Evolutionary conservation across 2,113 vertebrate species (phyloP), one percentile per base, ranked within the genome.

Genomic region (Gymnorhina tibicen): DNA sequence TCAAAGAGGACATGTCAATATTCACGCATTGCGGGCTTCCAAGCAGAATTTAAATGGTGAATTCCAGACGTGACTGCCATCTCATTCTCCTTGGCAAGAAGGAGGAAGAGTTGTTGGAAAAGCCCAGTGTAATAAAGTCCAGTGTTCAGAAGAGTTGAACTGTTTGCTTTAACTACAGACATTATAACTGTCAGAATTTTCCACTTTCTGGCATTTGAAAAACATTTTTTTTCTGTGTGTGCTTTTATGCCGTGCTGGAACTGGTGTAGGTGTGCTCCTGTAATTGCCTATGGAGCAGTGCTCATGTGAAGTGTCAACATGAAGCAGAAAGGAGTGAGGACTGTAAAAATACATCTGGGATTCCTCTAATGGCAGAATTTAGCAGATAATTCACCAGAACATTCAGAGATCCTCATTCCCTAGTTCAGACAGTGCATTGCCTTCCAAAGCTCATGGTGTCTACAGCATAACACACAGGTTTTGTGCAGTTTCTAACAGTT

Each of bases 1-100:
- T 46, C 3, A 1, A 28, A 30, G 74, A 52, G 41, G 13, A 19
- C 13, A 3, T 21, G 33, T 16, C 0, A 0, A 2, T 46, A 27
- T 3, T 59, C 50, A 2, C n/a, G 5, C 2, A 0, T 9, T 26
- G 30, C 8, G 12, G 32, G 1, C 37, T 42, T 52, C 3, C 7
- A 13, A 58, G 41, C 5, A 23, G 55, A 49, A 39, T 39, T 23
- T 11, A n/a, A 39, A 10, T 30, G 16, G 4, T 15, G n/a, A 30
- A 10, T 39, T 73, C 46, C 33, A 37, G 53, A 5, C 5, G 1
- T 9, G 49, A 26, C 19, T 3, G 2, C 52, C 39, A 2, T 14
- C 39, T 70, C 18, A 0, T 37, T 62, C 10, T 68, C 13, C 39
- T 68, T 46, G 59, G 13, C 30, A 15, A 37, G 53, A 35, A n/a